phyloP scores from a whole-genome alignment of 2,797 vertebrate genomes.

The Corythornis leucogaster region DNA sequence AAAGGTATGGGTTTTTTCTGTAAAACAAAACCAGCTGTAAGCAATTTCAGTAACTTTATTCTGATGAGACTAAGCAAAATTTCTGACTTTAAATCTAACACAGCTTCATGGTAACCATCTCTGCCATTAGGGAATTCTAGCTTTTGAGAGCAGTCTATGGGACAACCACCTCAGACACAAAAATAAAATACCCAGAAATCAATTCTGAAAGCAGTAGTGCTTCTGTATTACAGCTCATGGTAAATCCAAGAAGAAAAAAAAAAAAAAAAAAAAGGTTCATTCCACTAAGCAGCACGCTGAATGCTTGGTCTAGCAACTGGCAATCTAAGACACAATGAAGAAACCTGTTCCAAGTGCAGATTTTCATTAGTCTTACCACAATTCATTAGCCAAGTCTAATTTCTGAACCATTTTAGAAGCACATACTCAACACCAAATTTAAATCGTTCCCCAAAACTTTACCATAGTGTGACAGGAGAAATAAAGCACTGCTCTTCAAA shows the following conservation, averaged over 20 bases:
- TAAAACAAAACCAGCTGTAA: constrained; percentile 16
- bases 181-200: not conserved
- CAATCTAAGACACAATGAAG: not conserved
- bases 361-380: not conserved
- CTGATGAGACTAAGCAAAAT: not conserved
- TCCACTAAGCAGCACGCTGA: not conserved
- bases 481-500: not conserved
- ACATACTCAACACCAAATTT: not conserved
- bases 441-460: not conserved
- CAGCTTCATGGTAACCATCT: not conserved
- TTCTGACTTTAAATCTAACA: not conserved
- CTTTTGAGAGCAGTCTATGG: not conserved
- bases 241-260: not conserved
- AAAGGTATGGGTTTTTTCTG: not conserved
- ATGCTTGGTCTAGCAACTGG: not conserved
- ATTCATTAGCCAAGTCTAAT: not conserved
- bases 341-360: not conserved
- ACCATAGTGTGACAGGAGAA: not conserved
- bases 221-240: not conserved
- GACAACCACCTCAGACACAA: not conserved
- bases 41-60: constrained; percentile 6
- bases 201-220: not conserved
- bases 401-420: not conserved
- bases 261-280: not conserved
- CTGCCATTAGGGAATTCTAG: not conserved